Base-by-base conservation (phyloP, 2,113 vertebrate species). In the Elgaria multicarinata region DNA sequence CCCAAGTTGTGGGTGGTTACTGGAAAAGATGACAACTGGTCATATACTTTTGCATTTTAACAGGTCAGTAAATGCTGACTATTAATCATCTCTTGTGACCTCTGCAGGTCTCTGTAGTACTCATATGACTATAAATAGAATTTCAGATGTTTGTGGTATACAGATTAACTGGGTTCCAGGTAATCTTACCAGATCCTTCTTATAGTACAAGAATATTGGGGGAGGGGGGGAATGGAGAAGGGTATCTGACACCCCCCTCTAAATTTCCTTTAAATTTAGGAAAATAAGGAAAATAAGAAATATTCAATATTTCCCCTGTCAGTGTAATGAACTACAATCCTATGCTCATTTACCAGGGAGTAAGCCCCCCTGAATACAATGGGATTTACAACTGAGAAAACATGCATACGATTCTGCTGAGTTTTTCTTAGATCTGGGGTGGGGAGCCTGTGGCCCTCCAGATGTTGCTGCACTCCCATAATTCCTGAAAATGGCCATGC, bases 71-170 rank as follows among this genome's bases (percentile, higher is more conserved):
- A 75, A 44, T 53, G 72, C 79, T 55, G 71, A 83, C 79, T 78
- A 55, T 87, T 81, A 53, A 55, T 82, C 72, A 36, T 66, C 67
- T 36, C 31, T 71, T 87, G 53, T 90, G 91, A 89, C 71, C 31
- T 75, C 83, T 87, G 75, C 26, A 20, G 24, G 53, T 72, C 85
- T 53, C 64, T n/a, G n/a, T 79, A 28, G 72, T 42, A 75, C 5
- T 87, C 53, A 81, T 20, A 14, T 6, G 2, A 31, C 88, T 94
- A 89, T 79, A 93, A 90, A 80, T 20, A 87, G 13, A 3, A 0
- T 16, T 44, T 91, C 77, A 74, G 42, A 75, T 50, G 39, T 10
- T 33, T 20, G 31, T 4, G 76, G 42, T 86, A 83, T 88, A 83
- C 44, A 89, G 42, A 81, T 62, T 90, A 50, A 83, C 14, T 10